Evolutionary conservation across 2,888 invertebrate species (phyloP).

Genomic region (Pseudococcus longispinus): DNA sequence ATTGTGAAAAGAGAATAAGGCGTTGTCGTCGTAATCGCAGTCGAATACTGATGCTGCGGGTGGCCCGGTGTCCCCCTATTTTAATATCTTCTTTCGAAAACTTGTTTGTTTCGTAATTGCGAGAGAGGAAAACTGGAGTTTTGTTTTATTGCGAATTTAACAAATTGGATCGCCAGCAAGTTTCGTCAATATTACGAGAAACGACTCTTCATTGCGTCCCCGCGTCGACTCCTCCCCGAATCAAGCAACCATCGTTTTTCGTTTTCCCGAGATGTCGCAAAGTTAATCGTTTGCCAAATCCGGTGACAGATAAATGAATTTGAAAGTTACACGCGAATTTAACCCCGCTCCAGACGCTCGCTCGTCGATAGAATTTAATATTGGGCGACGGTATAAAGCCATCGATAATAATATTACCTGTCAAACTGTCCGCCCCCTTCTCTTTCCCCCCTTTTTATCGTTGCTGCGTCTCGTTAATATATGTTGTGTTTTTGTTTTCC

Average conservation of each 20-base stretch:
- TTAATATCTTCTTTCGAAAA: slow-evolving; percentile 43
- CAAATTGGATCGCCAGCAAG: slow-evolving; percentile 42
- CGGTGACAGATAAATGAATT: slow-evolving; percentile 56
- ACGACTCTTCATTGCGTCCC: slow-evolving; percentile 31
- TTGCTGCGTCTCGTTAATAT: slow-evolving; percentile 22
- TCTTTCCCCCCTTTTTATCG: slow-evolving; percentile 34
- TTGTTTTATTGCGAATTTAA: slow-evolving; percentile 45
- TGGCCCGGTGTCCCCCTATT: slow-evolving; percentile 32
- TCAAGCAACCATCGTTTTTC: slow-evolving; percentile 44
- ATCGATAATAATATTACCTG: slow-evolving; percentile 57
- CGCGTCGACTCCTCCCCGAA: slow-evolving; percentile 9
- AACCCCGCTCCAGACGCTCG: slow-evolving; percentile 33
- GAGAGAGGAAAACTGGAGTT: slow-evolving; percentile 30
- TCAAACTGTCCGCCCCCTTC: slow-evolving; percentile 52
- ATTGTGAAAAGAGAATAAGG: background rate
- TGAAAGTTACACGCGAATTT: slow-evolving; percentile 56
- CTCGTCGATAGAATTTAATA: slow-evolving; percentile 52
- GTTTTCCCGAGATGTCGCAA: slow-evolving; percentile 52
- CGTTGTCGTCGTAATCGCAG: background rate
- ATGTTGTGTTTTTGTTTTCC: slow-evolving; percentile 44
- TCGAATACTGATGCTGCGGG: slow-evolving; percentile 28
- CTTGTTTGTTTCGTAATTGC: slow-evolving; percentile 38
- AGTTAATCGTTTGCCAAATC: slow-evolving; percentile 57
- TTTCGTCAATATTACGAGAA: slow-evolving; percentile 43
- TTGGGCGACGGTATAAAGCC: slow-evolving; percentile 54